A percentile compares a stretch with the other conserved stretches of the same genome.
Conservation (phyloP, 2,888 invertebrate genomes). For the Chymomyza fuscimana region DNA sequence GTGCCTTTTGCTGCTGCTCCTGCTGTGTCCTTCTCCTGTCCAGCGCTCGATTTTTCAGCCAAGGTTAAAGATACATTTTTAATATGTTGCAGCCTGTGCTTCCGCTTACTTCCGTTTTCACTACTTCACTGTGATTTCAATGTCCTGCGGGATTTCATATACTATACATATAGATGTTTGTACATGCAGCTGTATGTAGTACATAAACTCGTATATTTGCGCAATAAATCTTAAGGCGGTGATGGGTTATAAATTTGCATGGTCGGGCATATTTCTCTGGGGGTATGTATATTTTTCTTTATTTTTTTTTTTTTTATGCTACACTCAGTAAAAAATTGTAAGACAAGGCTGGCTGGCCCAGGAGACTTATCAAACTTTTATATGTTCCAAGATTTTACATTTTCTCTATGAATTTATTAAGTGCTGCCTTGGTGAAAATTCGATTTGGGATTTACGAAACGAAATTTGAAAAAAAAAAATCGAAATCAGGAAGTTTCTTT, state of each 20-base stretch:
- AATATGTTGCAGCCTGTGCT: constrained; percentile 46
- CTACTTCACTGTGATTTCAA: background rate
- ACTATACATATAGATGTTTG: background rate
- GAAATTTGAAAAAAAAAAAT: too few species aligned
- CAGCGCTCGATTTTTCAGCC: constrained; percentile 25
- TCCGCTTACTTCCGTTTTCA: background rate
- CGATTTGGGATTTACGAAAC: background rate
- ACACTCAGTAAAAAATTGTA: background rate
- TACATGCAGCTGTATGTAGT: background rate
- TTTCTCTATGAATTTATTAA: background rate
- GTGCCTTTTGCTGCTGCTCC: constrained; percentile 46
- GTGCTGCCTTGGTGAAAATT: background rate
- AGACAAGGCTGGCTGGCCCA: background rate
- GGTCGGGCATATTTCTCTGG: background rate
- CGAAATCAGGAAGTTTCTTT: too few species aligned
- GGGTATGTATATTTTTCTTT: background rate
- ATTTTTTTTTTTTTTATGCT: background rate
- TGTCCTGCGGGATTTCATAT: background rate
- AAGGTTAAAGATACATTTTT: constrained; percentile 69
- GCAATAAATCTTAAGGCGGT: background rate
- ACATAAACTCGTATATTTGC: background rate
- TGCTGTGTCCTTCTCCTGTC: background rate
- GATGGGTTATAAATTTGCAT: background rate
- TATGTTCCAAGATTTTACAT: background rate
- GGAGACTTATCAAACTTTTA: background rate